Evolutionary conservation across 2,888 invertebrate species (phyloP), one percentile per base, ranked within the genome.

Genomic region (Drosophila kanekoi): DNA sequence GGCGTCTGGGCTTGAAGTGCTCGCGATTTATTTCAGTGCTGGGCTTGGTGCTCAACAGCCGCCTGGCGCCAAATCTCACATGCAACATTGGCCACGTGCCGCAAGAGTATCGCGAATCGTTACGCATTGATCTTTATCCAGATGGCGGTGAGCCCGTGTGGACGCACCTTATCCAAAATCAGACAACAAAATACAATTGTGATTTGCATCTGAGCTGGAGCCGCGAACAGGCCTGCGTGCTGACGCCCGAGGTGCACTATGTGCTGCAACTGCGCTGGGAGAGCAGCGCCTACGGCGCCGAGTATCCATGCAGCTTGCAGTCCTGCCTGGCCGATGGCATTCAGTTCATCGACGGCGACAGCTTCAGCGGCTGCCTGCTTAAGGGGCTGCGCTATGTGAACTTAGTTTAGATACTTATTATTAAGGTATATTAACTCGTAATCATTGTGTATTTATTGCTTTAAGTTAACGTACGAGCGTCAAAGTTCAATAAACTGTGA

Each of bases 241-340:
- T 92, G 3, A 89, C 90, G 2, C 91, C 92, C 3, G 91, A 92
- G 71, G 76, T 90, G 10, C 81, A 87, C 33, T 92, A 92, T 67
- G 71, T 89, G 32, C 77, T 93, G 5, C 91, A 90, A 68, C 53
- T 92, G 3, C 77, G 80, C 45, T 92, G 93, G 93, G 83, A 87
- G 35, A 57, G 77, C 13, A 79, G 82, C 37, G 83, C 91, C 10
- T 91, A 81, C 62, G 92, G 91, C 1, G 91, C 91, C 0, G 93
- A 92, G 62, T 93, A 92, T 76, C 92, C 93, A 1, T 91, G 91
- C 38, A 91, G 91, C 61, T 75, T 92, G 32, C 91, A 89, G 44
- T 91, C 92, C 14, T 83, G 90, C 35, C 59, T 79, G 16, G 89
- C 82, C 4, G 90, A 90, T 49, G 91, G 91, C 6, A 89, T 92